Conservation (phyloP, 2,888 invertebrate genomes). For the Eristalis pertinax region DNA sequence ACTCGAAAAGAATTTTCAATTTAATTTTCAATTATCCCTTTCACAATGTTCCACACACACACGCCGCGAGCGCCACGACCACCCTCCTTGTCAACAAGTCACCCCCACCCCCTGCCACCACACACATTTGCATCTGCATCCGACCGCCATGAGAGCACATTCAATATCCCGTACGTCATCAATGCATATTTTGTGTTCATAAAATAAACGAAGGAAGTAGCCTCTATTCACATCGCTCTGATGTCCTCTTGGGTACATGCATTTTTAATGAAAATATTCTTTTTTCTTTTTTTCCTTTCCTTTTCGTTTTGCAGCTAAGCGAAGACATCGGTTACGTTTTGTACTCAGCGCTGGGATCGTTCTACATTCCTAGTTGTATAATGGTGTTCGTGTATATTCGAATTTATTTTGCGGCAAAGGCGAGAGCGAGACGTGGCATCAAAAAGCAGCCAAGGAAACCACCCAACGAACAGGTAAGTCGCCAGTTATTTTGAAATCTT, state of each 20-base stretch:
- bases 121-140: background rate
- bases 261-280: background rate
- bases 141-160: background rate
- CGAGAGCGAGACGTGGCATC: constrained; percentile 93
- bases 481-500: background rate
- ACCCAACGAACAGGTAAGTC: constrained; percentile 81
- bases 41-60: constrained; percentile 27
- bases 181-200: background rate
- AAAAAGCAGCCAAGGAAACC: constrained; percentile 88
- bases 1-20: constrained; percentile 56
- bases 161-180: background rate
- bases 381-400: constrained; percentile 99
- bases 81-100: background rate
- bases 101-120: too few relatives aligned
- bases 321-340: constrained; percentile 98
- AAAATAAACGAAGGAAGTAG: background rate
- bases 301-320: constrained; percentile 87
- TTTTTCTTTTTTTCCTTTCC: constrained; percentile 20
- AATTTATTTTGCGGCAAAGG: constrained; percentile 98
- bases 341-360: constrained; percentile 98
- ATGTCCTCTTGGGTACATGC: background rate
- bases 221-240: background rate
- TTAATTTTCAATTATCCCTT: constrained; percentile 64
- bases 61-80: background rate
- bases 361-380: constrained; percentile 99